Base-by-base conservation (phyloP, 2,888 invertebrate genomes). In the Drosophila nr. perissopoda region DNA sequence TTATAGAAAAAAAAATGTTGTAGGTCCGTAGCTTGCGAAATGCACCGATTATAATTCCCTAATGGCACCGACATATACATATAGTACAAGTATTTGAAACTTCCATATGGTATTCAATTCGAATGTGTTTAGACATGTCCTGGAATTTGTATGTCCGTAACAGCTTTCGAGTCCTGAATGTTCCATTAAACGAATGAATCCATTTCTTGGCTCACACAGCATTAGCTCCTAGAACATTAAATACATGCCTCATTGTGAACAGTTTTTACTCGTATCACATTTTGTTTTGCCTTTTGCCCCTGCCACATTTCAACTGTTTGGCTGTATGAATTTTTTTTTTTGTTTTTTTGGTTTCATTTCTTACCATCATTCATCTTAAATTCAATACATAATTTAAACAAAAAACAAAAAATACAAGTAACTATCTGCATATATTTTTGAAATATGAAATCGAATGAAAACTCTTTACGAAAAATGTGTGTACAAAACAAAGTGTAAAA, bases 401-500 rank as follows among this genome's bases (percentile, higher is more conserved):
- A 46, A n/a, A 13, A 34, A 34, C 11, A 4, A 38, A 16, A 46
- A 54, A 49, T 38, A 33, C 58, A 72, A 61, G 33, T 76, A 61
- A 52, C 36, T 65, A 70, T 72, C 58, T 64, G 27, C 40, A 56
- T 67, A 52, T 34, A 51, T 61, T 49, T 33, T 34, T 29, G 29
- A 58, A 61, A 70, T 36, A 70, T 36, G 58, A 58, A 69, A 70
- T 49, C 61, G 69, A 74, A 63, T 54, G 34, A 61, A 80, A 85
- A 81, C 73, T 80, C 54, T 68, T 70, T 70, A 74, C 70, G 51
- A 69, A 76, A 81, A 89, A 89, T 86, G 80, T 83, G 82, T 89
- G 89, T 86, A 89, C 86, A 88, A 90, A 90, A 78, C 74, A 67
- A 88, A 81, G 70, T 88, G 88, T 90, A 88, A 89, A 89, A 89